These are phyloP conservation scores for Adelosebastes latens DNA, from an alignment of 2,797 vertebrate genomes.

Conservation along the genomic window DNA sequence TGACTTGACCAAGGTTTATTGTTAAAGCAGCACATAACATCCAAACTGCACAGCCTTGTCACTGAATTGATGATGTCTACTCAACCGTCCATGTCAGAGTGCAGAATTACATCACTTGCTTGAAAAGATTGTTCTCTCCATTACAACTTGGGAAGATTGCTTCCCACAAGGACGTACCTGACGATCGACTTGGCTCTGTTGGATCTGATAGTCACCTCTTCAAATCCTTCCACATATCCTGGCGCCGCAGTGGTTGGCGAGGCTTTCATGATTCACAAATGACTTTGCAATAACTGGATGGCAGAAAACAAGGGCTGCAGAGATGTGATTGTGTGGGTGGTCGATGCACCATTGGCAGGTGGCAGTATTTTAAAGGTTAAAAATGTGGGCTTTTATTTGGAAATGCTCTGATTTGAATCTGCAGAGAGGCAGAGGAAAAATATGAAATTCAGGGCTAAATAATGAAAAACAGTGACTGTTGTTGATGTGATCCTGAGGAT, in stretches of 20 bases:
- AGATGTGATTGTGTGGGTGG: slow-evolving; percentile 61
- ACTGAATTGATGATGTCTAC: background rate
- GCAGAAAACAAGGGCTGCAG: slow-evolving; percentile 44
- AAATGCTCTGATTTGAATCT: slow-evolving; percentile 42
- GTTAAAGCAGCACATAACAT: background rate
- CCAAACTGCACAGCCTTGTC: background rate
- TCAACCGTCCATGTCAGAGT: background rate
- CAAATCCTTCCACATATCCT: slow-evolving; percentile 41
- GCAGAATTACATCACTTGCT: background rate
- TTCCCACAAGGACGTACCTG: slow-evolving; percentile 26
- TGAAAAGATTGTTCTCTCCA: slow-evolving; percentile 5
- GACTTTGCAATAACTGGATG: slow-evolving; percentile 53
- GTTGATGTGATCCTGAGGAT: slow-evolving; percentile 20
- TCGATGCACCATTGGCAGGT: slow-evolving; percentile 53
- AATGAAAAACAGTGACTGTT: slow-evolving; percentile 23
- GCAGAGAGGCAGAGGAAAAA: slow-evolving; percentile 34
- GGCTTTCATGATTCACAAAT: slow-evolving; percentile 56
- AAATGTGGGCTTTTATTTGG: slow-evolving; percentile 62
- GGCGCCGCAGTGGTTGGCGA: slow-evolving; percentile 34
- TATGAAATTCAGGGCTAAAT: slow-evolving; percentile 31
- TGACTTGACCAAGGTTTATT: background rate
- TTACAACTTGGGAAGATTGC: slow-evolving; percentile 9
- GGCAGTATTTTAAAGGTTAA: slow-evolving; percentile 63
- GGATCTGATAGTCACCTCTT: slow-evolving; percentile 36
- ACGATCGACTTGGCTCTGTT: background rate